Base-by-base conservation (phyloP, 2,113 vertebrate genomes). In the Erpornis zantholeuca region DNA sequence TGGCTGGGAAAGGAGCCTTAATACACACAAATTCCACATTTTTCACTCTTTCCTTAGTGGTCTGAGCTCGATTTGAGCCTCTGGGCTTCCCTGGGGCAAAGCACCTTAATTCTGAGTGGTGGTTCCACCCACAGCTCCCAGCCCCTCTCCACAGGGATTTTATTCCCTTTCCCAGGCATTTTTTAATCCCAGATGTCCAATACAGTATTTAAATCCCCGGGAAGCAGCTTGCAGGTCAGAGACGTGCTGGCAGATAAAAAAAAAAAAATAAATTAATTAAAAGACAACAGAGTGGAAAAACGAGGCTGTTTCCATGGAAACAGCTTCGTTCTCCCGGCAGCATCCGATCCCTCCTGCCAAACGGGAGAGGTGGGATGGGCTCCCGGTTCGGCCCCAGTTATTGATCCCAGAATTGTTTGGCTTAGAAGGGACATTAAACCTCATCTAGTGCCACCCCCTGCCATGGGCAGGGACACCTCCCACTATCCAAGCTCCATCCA, bases 261-360 rank as follows among this genome's bases (percentile, higher is more conserved):
- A 90, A 84, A 83, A 81, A 15, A 73, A 90, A 96, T 63, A 54
- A 90, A 94, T 50, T 4, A 77, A 89, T 29, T 1, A 7, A 50
- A 60, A 64, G 54, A 44, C 4, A 2, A 23, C 31, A 0, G 20
- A 53, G 84, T 31, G 47, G 52, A 87, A 86, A 88, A 88, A 4
- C 2, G 40, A 95, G 77, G 88, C 77, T 2, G 96, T 97, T 97
- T 79, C 97, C 96, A 97, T 90, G 95, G 97, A 54, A 97, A 97
- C 75, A 2, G 73, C 66, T 96, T 84, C 68, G 0, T 95, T 77
- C 91, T 78, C 94, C 73, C 56, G 3, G 82, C 82, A 54, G 82
- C 78, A 54, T 45, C 91, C 29, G 12, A 64, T 61, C 21, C 56
- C 25, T 64, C 17, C 70, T 15, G 82, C 76, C 81, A 65, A 77